A percentile compares a stretch with the other conserved stretches of the same genome.
Evolutionary conservation across 2,113 vertebrate genomes (phyloP).

Genomic region (Poicephalus gulielmi): DNA sequence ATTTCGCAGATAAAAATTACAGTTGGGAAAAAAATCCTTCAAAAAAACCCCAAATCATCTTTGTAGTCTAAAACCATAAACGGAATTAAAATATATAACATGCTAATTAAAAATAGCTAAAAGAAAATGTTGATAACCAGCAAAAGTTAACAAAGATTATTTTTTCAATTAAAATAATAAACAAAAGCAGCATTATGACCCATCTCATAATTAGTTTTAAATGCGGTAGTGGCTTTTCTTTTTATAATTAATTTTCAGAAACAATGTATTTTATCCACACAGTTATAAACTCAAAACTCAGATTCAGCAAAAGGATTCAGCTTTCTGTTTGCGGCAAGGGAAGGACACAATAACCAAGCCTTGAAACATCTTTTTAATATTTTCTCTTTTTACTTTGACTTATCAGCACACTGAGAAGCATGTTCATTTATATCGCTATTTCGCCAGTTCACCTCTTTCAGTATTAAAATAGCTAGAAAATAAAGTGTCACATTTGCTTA

Average conservation of each 20-base stretch:
- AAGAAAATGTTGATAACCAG: constrained; percentile 2
- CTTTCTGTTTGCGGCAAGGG: not conserved
- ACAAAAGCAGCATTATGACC: not conserved
- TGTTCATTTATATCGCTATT: constrained; percentile 64
- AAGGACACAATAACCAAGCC: not conserved
- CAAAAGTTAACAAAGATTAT: constrained; percentile 23
- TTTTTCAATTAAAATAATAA: constrained; percentile 25
- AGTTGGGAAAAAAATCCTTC: not conserved
- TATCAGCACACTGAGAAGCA: not conserved
- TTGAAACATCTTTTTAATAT: not conserved
- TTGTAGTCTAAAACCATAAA: not conserved
- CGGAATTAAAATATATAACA: not conserved
- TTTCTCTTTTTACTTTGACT: constrained; percentile 3
- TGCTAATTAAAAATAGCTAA: not conserved
- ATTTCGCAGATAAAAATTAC: not conserved
- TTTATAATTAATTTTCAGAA: constrained; percentile 33
- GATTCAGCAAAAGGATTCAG: not conserved
- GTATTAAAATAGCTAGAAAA: constrained; percentile 68
- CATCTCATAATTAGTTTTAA: not conserved
- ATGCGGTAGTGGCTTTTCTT: not conserved
- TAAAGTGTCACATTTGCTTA: constrained; percentile 76
- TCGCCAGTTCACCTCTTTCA: constrained; percentile 50
- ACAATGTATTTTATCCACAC: not conserved
- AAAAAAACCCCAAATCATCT: not conserved
- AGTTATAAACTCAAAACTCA: constrained; percentile 3